A percentile compares a stretch with the other conserved stretches of the same genome.
Evolutionary conservation across 2,888 invertebrate genomes (phyloP).

Genomic region (Calliopum simillimum): DNA sequence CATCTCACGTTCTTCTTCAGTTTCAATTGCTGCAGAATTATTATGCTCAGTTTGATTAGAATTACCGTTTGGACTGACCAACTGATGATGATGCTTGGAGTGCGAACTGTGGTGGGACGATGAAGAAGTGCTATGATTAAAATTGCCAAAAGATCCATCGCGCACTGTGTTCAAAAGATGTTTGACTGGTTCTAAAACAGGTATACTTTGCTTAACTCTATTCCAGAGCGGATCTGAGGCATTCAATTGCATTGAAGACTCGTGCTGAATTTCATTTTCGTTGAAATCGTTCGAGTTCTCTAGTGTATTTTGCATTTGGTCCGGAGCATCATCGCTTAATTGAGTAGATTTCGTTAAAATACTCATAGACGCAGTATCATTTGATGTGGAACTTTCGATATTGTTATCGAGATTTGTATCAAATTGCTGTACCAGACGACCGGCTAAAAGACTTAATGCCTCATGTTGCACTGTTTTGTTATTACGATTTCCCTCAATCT

Average conservation of each 20-base stretch:
- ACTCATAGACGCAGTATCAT: slow-evolving; percentile 13
- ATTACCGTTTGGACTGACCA: slow-evolving; percentile 42
- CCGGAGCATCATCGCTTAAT: slow-evolving; percentile 52
- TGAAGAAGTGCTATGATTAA: slow-evolving; percentile 51
- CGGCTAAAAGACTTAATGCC: slow-evolving; percentile 50
- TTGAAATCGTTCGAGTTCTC: slow-evolving; percentile 49
- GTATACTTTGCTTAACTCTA: slow-evolving; percentile 59
- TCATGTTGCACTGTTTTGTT: slow-evolving; percentile 46
- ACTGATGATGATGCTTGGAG: slow-evolving; percentile 50
- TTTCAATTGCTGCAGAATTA: slow-evolving; percentile 58
- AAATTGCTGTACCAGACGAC: slow-evolving; percentile 50
- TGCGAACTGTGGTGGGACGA: slow-evolving; percentile 2
- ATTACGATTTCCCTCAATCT: slow-evolving; percentile 44
- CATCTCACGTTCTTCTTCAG: slow-evolving; percentile 62
- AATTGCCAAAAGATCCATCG: slow-evolving; percentile 57
- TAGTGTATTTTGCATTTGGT: slow-evolving; percentile 50
- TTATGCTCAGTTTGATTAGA: slow-evolving; percentile 41
- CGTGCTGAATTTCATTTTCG: slow-evolving; percentile 52
- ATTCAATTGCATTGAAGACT: slow-evolving; percentile 42
- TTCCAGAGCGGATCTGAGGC: slow-evolving; percentile 43
- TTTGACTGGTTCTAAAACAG: slow-evolving; percentile 61
- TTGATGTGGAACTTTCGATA: slow-evolving; percentile 21
- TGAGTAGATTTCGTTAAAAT: slow-evolving; percentile 27
- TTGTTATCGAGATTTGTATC: slow-evolving; percentile 47
- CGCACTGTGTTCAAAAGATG: slow-evolving; percentile 61